Percentiles rank a stretch among this genome's conserved stretches.
Evolutionary conservation across 1,140 invertebrate species (phyloP).

Genomic region (Cardiocondyla obscurior): DNA sequence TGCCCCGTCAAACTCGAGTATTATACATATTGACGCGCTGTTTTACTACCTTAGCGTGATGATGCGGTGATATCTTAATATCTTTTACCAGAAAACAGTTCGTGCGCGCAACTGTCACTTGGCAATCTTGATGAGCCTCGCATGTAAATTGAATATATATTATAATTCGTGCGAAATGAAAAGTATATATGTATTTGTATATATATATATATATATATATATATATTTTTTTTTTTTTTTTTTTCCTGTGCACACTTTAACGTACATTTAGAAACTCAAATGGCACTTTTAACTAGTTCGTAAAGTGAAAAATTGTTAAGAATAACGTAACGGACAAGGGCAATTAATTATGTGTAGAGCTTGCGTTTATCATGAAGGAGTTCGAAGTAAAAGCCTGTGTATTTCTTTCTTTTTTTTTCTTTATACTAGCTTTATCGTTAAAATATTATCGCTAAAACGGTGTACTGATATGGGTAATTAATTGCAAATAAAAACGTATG

Average conservation of each 20-base stretch:
- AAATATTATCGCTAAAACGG: slow-evolving; percentile 10
- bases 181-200: no score
- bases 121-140: background rate
- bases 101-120: background rate
- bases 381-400: background rate
- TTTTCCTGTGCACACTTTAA: background rate
- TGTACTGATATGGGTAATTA: slow-evolving; percentile 1
- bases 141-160: background rate
- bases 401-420: no score
- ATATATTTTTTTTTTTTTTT: no score
- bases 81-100: background rate
- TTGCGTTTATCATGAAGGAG: background rate
- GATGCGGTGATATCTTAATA: slow-evolving; percentile 13
- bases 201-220: no score
- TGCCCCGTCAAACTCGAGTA: slow-evolving; percentile 53
- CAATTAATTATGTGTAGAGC: slow-evolving; percentile 9
- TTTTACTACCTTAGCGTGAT: slow-evolving; percentile 4
- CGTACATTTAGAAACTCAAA: background rate
- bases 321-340: background rate
- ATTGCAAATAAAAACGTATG: background rate
- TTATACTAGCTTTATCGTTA: background rate
- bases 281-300: background rate
- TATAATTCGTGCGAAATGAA: background rate
- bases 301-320: background rate
- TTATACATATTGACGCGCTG: slow-evolving; percentile 6